These are phyloP conservation scores for Carassius carassius DNA, from an alignment of 2,113 vertebrate species.

Conservation along the genomic window DNA sequence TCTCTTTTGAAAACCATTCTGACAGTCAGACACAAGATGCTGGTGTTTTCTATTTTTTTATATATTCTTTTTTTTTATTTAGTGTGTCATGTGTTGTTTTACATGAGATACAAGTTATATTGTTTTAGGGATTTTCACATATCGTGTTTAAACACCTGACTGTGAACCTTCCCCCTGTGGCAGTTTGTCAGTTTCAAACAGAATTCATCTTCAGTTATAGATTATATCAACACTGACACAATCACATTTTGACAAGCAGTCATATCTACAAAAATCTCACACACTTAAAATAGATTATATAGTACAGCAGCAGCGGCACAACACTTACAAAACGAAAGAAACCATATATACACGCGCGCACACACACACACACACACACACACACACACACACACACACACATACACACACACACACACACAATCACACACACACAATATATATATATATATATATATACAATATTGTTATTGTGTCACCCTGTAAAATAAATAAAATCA, in stretches of 20 bases:
- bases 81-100: neutral
- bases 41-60: no score
- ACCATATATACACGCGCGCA: neutral
- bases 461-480: neutral
- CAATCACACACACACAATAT: no score
- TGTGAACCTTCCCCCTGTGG: slow-evolving; percentile 26
- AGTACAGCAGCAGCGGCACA: neutral
- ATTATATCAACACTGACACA: slow-evolving; percentile 27
- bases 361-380: no score
- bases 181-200: slow-evolving; percentile 18
- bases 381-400: no score
- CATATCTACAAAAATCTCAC: slow-evolving; percentile 11
- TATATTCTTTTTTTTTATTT: neutral
- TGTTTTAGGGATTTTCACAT: slow-evolving; percentile 6
- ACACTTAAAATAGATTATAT: slow-evolving; percentile 1
- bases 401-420: no score
- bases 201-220: slow-evolving; percentile 16
- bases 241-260: slow-evolving; percentile 19
- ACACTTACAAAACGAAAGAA: neutral
- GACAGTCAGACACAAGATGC: neutral
- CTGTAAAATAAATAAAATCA: neutral
- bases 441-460: no score
- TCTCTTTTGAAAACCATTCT: slow-evolving; percentile 6
- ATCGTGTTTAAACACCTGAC: neutral
- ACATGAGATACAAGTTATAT: neutral